Evolutionary conservation across 2,797 vertebrate genomes (phyloP).

Genomic region (Lithobates sylvaticus): DNA sequence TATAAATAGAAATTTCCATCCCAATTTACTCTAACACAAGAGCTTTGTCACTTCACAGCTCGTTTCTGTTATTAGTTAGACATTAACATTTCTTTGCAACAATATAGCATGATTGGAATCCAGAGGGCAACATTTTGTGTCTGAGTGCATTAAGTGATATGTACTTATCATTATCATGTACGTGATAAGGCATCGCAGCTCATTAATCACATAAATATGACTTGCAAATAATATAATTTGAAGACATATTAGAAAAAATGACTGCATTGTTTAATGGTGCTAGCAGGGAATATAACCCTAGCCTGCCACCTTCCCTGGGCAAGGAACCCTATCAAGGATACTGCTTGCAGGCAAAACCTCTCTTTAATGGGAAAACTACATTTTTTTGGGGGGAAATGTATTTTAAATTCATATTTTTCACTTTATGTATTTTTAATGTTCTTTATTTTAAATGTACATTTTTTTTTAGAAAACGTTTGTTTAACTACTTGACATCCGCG

Average conservation of each 20-base stretch:
- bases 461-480: too few relatives aligned
- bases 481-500: too few relatives aligned
- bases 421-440: too few relatives aligned
- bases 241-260: constrained; percentile 6
- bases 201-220: background rate
- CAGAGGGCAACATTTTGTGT: constrained; percentile 3
- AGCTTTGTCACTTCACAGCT: constrained; percentile 1
- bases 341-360: too few relatives aligned
- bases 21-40: background rate
- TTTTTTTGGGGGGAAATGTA: too few relatives aligned
- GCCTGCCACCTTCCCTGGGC: too few relatives aligned
- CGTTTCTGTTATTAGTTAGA: constrained; percentile 10
- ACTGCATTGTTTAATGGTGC: too few relatives aligned
- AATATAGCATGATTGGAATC: background rate
- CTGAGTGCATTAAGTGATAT: background rate
- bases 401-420: too few relatives aligned
- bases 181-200: background rate
- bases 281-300: too few relatives aligned
- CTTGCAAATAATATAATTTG: constrained; percentile 5
- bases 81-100: constrained; percentile 33
- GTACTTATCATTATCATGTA: background rate
- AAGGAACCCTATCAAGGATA: too few relatives aligned
- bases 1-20: background rate
- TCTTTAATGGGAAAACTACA: too few relatives aligned
- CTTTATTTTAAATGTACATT: too few relatives aligned